Evolutionary conservation across 2,113 vertebrate species (phyloP), one percentile per base, ranked within the genome.

Genomic region (Nestor notabilis): DNA sequence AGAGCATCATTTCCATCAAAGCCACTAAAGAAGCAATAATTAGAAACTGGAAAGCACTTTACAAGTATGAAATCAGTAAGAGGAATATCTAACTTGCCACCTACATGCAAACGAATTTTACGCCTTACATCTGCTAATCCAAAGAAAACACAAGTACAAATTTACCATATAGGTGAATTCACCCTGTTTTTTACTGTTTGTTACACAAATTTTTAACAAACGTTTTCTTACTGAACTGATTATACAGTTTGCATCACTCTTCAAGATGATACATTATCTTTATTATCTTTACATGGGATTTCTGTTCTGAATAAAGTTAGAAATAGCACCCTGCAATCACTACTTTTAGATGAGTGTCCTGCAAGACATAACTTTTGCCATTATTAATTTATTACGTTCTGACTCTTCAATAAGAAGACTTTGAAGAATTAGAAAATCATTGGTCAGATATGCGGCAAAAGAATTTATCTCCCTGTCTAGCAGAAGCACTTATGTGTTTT

Each of bases 151-250:
- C 15, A 92, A 91, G 56, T 82, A 90, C 33, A 95, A 84, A 85
- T 39, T 37, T 82, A 88, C 31, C 52, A 19, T 16, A 37, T 39
- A 60, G 71, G 47, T 80, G 37, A 96, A 85, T 93, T 85, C 17
- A 58, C 71, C 56, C 46, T 94, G 82, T 64, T 94, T 56, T 71
- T 85, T 55, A 37, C 64, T 81, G 29, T 95, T 79, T 95, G 50
- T 89, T 82, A 88, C 90, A 95, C 37, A 81, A 96, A 71, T 86
- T 89, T 50, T 92, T 66, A 63, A 33, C n/a, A 93, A 93, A 87
- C 7, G 86, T 63, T 44, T 80, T 76, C 53, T 75, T 23, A 81
- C 17, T 70, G 55, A 92, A 85, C 52, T 95, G 79, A 91, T 85
- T 92, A 89, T 52, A 91, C 46, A 84, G 66, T 52, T 95, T 88